These are phyloP conservation scores for Oeneis ivallda DNA, from an alignment of 2,888 invertebrate genomes.

Conservation along the genomic window DNA sequence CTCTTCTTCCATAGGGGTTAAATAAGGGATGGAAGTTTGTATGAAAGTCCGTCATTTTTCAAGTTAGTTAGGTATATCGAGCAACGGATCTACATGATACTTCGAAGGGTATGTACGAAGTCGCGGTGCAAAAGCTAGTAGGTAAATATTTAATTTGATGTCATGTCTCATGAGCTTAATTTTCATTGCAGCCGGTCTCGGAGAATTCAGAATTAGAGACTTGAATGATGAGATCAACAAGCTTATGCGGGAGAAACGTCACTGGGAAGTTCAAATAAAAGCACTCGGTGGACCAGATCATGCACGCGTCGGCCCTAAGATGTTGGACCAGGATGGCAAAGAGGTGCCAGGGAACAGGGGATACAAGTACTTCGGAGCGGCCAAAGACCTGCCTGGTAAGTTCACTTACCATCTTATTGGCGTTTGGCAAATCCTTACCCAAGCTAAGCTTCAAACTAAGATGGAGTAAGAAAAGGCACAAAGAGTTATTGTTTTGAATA, in stretches of 20 bases:
- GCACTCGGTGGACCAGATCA: slow-evolving; percentile 98
- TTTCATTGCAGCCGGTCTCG: slow-evolving; percentile 90
- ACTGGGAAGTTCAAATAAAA: slow-evolving; percentile 98
- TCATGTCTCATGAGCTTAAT: neutral
- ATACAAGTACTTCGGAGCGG: slow-evolving; percentile 99
- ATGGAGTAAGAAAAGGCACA: too few relatives aligned
- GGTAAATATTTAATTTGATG: neutral
- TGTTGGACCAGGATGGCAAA: slow-evolving; percentile 95
- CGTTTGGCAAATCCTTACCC: too few relatives aligned
- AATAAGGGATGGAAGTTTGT: too few relatives aligned
- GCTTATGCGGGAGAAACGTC: slow-evolving; percentile 95
- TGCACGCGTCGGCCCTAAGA: slow-evolving; percentile 93
- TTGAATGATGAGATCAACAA: slow-evolving; percentile 99
- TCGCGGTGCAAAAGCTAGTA: too few relatives aligned
- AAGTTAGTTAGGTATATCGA: too few relatives aligned
- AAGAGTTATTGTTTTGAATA: too few relatives aligned
- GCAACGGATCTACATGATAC: too few relatives aligned
- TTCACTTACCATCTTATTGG: too few relatives aligned
- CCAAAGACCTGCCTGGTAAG: slow-evolving; percentile 95
- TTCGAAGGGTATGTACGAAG: too few relatives aligned
- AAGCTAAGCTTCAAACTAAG: too few relatives aligned
- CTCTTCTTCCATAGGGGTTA: too few relatives aligned
- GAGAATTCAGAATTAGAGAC: slow-evolving; percentile 98
- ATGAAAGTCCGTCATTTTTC: too few relatives aligned
- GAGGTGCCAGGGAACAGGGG: slow-evolving; percentile 99